phyloP scores from a whole-genome alignment of 2,113 vertebrate genomes.

The Rhinolophus sinicus region DNA sequence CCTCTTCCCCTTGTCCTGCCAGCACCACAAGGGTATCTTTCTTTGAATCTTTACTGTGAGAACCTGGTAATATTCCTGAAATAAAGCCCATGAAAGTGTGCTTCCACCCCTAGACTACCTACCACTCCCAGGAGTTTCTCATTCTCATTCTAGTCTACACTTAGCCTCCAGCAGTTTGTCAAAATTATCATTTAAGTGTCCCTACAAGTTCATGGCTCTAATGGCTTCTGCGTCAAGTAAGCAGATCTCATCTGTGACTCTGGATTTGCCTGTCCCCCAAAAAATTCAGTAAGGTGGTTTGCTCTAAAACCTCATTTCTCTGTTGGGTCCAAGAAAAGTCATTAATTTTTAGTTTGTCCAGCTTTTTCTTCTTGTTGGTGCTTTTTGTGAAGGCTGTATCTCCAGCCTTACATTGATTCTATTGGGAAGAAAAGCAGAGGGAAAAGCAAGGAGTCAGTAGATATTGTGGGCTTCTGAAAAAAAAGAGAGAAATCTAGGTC shows the following conservation, averaged over 20 bases:
- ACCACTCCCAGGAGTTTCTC: background rate
- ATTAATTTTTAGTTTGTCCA: constrained; percentile 13
- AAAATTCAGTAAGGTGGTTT: background rate
- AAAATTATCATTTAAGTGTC: background rate
- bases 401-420: background rate
- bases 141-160: background rate
- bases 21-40: background rate
- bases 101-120: background rate
- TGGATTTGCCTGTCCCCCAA: background rate
- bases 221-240: background rate
- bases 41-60: background rate
- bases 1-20: background rate
- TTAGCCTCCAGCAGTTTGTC: background rate
- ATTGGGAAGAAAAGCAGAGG: background rate
- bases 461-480: background rate
- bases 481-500: background rate
- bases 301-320: constrained; percentile 28
- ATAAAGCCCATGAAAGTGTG: background rate
- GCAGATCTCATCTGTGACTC: background rate
- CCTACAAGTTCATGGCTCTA: background rate
- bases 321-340: background rate
- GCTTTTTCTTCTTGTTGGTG: background rate
- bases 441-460: background rate
- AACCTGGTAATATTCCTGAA: background rate
- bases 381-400: constrained; percentile 3